Conservation (phyloP, 2,888 invertebrate species). For the Rotaria sp. region DNA sequence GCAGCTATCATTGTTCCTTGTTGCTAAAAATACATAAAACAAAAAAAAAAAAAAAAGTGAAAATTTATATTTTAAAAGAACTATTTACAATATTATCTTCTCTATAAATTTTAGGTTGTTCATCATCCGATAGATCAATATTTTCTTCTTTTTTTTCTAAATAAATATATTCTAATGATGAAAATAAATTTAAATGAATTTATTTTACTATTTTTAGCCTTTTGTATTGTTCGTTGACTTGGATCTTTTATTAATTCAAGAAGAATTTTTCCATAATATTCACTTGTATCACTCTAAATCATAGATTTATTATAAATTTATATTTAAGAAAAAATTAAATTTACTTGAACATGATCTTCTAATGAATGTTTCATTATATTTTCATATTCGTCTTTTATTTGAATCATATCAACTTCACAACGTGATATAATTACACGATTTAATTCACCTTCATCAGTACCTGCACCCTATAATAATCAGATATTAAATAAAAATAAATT, state of each 20-base stretch:
- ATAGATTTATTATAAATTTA: background rate
- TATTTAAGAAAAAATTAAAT: background rate
- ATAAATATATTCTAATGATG: no score
- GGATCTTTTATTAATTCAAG: constrained; percentile 49
- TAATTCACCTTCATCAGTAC: constrained; percentile 52
- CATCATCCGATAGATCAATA: background rate
- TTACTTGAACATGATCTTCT: background rate
- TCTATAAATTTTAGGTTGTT: background rate
- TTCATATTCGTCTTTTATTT: constrained; percentile 54
- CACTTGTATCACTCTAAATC: constrained; percentile 51
- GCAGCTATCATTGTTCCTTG: constrained; percentile 54
- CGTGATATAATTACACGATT: constrained; percentile 50
- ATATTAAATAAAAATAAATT: no score
- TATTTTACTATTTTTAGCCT: background rate
- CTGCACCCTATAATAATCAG: constrained; percentile 50
- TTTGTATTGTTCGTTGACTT: constrained; percentile 15
- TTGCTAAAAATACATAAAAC: constrained; percentile 45
- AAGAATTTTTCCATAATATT: constrained; percentile 50
- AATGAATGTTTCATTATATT: constrained; percentile 46
- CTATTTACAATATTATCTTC: background rate
- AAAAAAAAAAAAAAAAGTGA: no score
- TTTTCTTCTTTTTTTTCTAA: background rate
- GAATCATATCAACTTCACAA: constrained; percentile 55
- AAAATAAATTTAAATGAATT: background rate
- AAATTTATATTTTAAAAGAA: background rate